Evolutionary conservation across 37 sponge, comb jelly and placozoan species (phyloP), one percentile per base, ranked within the genome.

Genomic region (Hexactinellida sp.): DNA sequence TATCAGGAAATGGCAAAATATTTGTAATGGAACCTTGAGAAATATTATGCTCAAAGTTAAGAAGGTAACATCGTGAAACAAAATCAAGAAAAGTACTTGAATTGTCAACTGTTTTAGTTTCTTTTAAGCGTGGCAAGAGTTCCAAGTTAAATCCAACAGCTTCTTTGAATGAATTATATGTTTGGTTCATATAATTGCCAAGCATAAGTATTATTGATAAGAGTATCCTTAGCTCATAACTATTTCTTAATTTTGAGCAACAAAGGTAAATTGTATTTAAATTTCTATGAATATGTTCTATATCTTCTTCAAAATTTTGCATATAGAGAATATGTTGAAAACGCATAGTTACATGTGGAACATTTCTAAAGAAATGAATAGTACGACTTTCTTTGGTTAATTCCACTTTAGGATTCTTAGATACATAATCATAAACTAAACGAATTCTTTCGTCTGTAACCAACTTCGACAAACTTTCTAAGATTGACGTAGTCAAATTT

Each of bases 121-220:
- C 76, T 28, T 63, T 63, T n/a, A 63, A n/a, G 3, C 76, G 76
- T 21, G 76, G 76, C 76, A 63, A 63, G 3, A 63, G 13, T 28
- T 63, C 76, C 3, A 63, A n/a, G 34, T n/a, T 63, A 63, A 63
- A 63, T 28, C 76, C 76, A 21, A n/a, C 30, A 63, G 76, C 76
- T 25, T 63, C 76, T 7, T 28, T 63, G 30, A 63, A 63, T 32
- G 76, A 63, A 63, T 63, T 23, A 63, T 63, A 63, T 21, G 76
- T n/a, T 63, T 63, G 76, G 30, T 63, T 63, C 76, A 63, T 63
- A 63, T 63, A n/a, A 63, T 63, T 63, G 3, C 76, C 76, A 63
- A 63, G 76, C 3, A 63, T 1, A 3, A 63, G 76, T 21, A 63
- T 63, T 25, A 63, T 63, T 10, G 76, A 10, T 63, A 63, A 63